phyloP scores from a whole-genome alignment of 2,113 vertebrate genomes.

The Gracilinanus agilis region DNA sequence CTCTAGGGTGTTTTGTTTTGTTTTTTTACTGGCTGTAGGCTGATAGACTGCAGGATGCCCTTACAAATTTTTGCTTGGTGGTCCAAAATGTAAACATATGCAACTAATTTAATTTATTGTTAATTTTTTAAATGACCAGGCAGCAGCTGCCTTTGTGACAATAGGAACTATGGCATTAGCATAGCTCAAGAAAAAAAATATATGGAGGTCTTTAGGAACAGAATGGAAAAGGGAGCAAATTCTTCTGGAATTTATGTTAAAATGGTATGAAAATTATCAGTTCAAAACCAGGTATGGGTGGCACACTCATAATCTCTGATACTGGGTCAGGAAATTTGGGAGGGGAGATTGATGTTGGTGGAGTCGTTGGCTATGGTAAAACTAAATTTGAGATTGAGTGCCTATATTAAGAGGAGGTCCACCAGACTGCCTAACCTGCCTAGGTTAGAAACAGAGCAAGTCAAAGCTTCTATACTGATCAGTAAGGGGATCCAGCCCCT shows the following conservation, averaged over 20 bases:
- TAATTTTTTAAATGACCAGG: neutral
- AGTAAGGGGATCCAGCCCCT: neutral
- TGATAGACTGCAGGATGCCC: neutral
- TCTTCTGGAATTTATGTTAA: neutral
- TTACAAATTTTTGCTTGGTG: conserved; percentile 1
- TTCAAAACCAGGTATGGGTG: neutral
- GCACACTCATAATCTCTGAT: neutral
- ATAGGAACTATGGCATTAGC: neutral
- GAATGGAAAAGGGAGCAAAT: neutral
- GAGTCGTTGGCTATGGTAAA: neutral
- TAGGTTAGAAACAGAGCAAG: neutral
- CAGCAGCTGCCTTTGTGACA: neutral
- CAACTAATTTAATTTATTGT: neutral
- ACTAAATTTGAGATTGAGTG: neutral
- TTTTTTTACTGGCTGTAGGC: neutral
- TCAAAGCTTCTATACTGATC: neutral
- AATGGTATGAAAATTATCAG: neutral
- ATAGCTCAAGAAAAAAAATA: neutral
- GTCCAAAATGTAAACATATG: neutral
- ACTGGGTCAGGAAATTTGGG: neutral
- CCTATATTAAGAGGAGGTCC: neutral
- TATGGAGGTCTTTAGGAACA: neutral
- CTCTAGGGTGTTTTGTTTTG: neutral
- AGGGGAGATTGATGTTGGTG: neutral
- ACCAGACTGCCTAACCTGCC: neutral